These are phyloP conservation scores for Trachelus troglodyta DNA, from an alignment of 2,888 invertebrate genomes.

Conservation along the genomic window DNA sequence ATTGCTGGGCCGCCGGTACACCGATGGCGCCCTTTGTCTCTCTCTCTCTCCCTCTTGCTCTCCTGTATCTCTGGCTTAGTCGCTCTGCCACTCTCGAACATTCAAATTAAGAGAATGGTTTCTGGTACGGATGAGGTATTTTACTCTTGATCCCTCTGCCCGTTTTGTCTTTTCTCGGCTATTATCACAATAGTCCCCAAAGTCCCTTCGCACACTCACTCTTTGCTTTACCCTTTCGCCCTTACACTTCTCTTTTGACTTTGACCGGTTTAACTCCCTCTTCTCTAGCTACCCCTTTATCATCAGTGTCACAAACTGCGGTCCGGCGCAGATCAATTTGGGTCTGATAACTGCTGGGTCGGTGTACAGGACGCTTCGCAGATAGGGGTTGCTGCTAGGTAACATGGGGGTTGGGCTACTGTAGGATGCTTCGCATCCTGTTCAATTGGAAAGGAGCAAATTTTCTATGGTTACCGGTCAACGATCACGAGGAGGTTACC, in stretches of 20 bases:
- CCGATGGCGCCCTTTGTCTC: neutral
- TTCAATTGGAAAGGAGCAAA: neutral
- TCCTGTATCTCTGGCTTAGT: too few species aligned
- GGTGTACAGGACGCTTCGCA: neutral
- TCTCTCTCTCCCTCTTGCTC: too few species aligned
- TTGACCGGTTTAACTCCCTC: neutral
- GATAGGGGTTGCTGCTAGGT: neutral
- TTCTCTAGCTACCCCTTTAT: neutral
- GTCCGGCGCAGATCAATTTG: slow-evolving; percentile 10
- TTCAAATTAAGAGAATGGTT: slow-evolving; percentile 34
- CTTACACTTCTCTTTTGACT: neutral
- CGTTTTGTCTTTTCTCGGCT: neutral
- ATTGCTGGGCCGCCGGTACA: slow-evolving; percentile 29
- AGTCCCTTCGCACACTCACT: neutral
- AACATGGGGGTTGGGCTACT: neutral
- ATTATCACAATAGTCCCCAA: neutral
- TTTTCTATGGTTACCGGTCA: neutral
- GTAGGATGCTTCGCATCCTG: neutral
- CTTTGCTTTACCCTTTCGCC: neutral
- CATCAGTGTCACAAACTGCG: neutral
- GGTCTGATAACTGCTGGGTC: neutral
- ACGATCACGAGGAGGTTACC: too few species aligned
- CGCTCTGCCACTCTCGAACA: slow-evolving; percentile 13
- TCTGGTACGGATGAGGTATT: slow-evolving; percentile 9
- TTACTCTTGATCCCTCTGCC: neutral